Base-by-base conservation (phyloP, 1,140 invertebrate species). In the Tetragnatha versicolor region DNA sequence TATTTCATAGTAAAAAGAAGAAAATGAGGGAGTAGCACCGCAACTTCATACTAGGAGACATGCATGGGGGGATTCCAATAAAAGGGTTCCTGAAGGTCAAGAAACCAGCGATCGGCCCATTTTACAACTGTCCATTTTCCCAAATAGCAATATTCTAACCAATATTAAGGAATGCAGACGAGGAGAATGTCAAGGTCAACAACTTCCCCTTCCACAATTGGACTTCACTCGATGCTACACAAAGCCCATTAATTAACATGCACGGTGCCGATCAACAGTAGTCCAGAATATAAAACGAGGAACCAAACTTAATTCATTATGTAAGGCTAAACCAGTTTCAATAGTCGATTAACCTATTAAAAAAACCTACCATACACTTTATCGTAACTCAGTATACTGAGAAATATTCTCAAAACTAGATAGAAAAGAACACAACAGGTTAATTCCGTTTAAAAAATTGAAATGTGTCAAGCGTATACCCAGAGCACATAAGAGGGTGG, bases 161-260 rank as follows among this genome's bases (percentile, higher is more conserved):
- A 22, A 9, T 14, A 42, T 42, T 66, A 10, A 53, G 53, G 66
- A 69, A 35, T 69, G 66, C 63, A 66, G 63, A 47, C 63, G 22
- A 53, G n/a, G n/a, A n/a, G 66, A 69, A 51, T 69, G 66, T 69
- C 66, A 69, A 69, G 66, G 47, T 69, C 66, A 69, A 53, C 66
- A 69, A 53, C 66, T 69, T 45, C 39, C 20, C 14, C 45, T 5
- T n/a, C n/a, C n/a, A 17, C 31, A 39, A 39, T 9, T n/a, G 10
- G 25, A 10, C 60, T 39, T 51, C n/a, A 22, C 20, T 6, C 9
- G 49, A 20, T 47, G 42, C 14, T 47, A 47, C 42, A 45, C 42
- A 47, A 6, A 47, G 42, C 14, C 14, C 14, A 51, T 9, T 22
- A 20, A 37, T 39, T 53, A 20, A 22, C 49, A 53, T 53, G 10